Evolutionary conservation across 2,113 vertebrate genomes (phyloP), one percentile per base, ranked within the genome.

Genomic region (Peromyscus californicus): DNA sequence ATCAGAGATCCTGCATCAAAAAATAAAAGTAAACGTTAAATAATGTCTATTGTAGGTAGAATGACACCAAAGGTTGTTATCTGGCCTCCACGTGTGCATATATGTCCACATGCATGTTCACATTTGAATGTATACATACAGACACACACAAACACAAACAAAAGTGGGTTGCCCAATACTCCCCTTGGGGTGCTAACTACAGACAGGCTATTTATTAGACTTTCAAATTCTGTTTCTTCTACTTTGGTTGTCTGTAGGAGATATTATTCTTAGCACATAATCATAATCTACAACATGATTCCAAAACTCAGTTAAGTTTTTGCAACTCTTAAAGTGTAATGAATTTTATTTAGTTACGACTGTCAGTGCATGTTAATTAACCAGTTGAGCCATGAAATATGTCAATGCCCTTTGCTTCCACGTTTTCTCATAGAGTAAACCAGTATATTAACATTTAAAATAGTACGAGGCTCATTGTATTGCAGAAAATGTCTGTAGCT

Each of bases 311-410:
- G 36, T 95, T 97, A 93, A n/a, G 45, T 93, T 48, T 98, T 57
- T 89, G 1, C 76, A 36, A 94, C 86, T 97, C 87, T 95, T 94
- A 87, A 93, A 96, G 48, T 67, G 24, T 36, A 90, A 59, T 69
- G 72, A 84, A 84, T 92, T 94, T 91, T 78, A 84, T 90, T 97
- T 95, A 85, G 85, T 92, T 91, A 74, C 7, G 72, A 24, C 79
- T 90, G 78, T 96, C 83, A 36, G 65, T 97, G 78, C 7, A 26
- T 96, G 85, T 93, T 97, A 65, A 75, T 96, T 97, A 97, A 97
- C 39, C 9, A 94, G 26, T 61, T 94, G 39, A 61, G 95, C 8
- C 51, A 91, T 92, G 95, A 95, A 95, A 90, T 93, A 26, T 54
- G 88, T 65, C 86, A 61, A 12, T 93, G 57, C 26, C 61, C 88